These are phyloP conservation scores for Piprites chloris DNA, from an alignment of 2,113 vertebrate species.

Conservation along the genomic window DNA sequence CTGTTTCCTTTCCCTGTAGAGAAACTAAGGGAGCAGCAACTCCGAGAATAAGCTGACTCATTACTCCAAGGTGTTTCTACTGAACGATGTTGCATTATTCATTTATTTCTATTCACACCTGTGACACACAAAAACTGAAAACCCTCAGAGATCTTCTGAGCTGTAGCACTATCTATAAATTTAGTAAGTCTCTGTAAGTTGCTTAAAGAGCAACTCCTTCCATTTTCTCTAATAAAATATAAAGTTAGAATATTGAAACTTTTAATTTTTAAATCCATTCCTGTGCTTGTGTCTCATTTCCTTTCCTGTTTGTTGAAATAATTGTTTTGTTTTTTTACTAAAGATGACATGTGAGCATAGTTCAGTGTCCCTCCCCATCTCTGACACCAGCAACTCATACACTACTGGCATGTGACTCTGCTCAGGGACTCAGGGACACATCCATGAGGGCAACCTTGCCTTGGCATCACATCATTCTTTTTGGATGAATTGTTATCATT, in stretches of 20 bases:
- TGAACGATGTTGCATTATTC: not conserved
- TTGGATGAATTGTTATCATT: not conserved
- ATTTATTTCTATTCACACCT: not conserved
- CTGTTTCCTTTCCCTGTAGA: not conserved
- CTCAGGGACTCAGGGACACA: not conserved
- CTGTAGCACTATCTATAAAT: not conserved
- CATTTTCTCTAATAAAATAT: not conserved
- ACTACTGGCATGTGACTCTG: not conserved
- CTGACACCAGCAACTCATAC: not conserved
- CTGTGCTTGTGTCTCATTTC: not conserved
- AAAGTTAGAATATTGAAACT: not conserved
- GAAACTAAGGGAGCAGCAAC: not conserved
- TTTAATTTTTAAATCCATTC: not conserved
- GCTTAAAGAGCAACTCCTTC: not conserved
- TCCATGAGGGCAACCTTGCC: not conserved
- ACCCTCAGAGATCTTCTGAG: not conserved
- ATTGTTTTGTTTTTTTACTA: not conserved
- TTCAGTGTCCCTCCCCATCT: not conserved
- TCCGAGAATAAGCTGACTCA: not conserved
- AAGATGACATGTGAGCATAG: not conserved
- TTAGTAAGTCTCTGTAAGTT: not conserved
- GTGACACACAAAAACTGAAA: not conserved
- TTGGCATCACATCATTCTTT: not conserved
- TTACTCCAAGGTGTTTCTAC: conserved; percentile 7
- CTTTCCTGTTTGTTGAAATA: not conserved